Conservation (phyloP, 2,888 invertebrate genomes). For the Parnassius orleans region DNA sequence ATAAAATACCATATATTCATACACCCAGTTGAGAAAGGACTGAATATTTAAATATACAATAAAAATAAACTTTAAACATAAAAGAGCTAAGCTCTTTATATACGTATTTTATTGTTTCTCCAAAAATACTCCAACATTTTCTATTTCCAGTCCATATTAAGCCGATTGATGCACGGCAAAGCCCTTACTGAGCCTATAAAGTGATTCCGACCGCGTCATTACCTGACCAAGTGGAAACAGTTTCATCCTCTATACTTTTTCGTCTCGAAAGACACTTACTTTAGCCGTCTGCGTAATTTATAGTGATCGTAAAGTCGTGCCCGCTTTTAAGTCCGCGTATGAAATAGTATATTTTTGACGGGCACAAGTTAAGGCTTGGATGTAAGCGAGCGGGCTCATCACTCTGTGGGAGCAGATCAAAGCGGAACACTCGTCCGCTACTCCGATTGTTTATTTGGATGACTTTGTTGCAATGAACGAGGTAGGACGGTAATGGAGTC, state of each 20-base stretch:
- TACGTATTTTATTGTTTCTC: no score
- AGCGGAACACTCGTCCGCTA: slow-evolving; percentile 36
- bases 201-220: slow-evolving; percentile 39
- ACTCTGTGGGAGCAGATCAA: slow-evolving; percentile 55
- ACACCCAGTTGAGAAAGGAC: no score
- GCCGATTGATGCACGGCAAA: slow-evolving; percentile 32
- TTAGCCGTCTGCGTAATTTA: slow-evolving; percentile 58
- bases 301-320: slow-evolving; percentile 59
- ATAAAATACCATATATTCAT: no score
- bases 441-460: slow-evolving; percentile 56
- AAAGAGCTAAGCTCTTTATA: no score
- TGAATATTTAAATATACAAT: no score
- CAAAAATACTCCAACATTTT: not conserved
- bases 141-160: slow-evolving; percentile 24
- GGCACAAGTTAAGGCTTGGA: slow-evolving; percentile 32
- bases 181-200: slow-evolving; percentile 38
- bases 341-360: slow-evolving; percentile 39
- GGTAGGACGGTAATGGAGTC: slow-evolving; percentile 34
- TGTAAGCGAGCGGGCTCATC: slow-evolving; percentile 40
- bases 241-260: slow-evolving; percentile 35
- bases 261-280: slow-evolving; percentile 33
- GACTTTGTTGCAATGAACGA: slow-evolving; percentile 53
- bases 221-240: slow-evolving; percentile 52
- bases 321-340: slow-evolving; percentile 58
- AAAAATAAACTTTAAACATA: no score